These are phyloP conservation scores for Thalassarche chlororhynchos DNA, from an alignment of 2,113 vertebrate genomes.

Conservation along the genomic window DNA sequence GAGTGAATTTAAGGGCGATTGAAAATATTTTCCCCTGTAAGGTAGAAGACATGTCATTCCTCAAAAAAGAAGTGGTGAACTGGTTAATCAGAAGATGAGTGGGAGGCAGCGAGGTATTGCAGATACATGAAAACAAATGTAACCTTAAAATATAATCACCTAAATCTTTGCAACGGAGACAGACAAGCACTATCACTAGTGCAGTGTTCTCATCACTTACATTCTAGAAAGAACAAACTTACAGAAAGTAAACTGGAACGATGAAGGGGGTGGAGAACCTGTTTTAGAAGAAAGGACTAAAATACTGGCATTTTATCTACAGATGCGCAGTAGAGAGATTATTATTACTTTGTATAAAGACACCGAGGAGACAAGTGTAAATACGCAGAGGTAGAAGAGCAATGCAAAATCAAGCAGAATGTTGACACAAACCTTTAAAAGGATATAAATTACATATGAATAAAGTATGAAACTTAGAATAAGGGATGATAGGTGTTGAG, in stretches of 20 bases:
- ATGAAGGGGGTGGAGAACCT: rapidly evolving
- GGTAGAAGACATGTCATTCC: background rate
- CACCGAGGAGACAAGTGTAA: background rate
- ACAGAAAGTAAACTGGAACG: background rate
- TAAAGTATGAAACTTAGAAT: rapidly evolving
- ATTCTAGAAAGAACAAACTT: background rate
- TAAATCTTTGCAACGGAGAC: background rate
- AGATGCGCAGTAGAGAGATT: background rate
- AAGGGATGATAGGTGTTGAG: background rate
- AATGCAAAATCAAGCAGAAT: background rate
- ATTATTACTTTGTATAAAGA: background rate
- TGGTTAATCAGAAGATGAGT: background rate
- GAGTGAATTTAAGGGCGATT: background rate
- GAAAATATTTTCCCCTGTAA: background rate
- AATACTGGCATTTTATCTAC: background rate
- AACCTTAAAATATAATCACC: too few species aligned
- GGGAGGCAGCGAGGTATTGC: background rate
- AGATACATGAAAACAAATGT: rapidly evolving
- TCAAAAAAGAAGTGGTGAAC: background rate
- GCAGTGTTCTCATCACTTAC: rapidly evolving
- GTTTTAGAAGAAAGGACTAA: background rate
- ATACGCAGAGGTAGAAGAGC: background rate
- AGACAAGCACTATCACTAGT: background rate
- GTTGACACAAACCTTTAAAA: background rate
- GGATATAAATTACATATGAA: rapidly evolving